Base-by-base conservation (phyloP, 2,113 vertebrate genomes). In the Cinclus mexicanus region DNA sequence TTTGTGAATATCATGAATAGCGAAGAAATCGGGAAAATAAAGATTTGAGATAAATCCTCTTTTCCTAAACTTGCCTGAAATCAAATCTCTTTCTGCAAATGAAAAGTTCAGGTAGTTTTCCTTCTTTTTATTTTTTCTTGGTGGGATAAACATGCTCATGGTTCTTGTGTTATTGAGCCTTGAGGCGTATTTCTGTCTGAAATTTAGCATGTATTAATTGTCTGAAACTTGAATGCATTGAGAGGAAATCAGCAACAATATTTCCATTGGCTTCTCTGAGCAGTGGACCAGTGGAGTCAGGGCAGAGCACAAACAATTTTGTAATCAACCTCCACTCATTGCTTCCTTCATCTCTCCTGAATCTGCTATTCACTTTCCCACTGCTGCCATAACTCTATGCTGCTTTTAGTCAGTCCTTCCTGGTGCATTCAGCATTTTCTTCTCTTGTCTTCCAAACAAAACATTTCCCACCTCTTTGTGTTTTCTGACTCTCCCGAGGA, bases 401-500 rank as follows among this genome's bases (percentile, higher is more conserved):
- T 77, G 77, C 42, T 24, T 83, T 90, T 67, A 84, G 53, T 81
- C 60, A 64, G 52, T 31, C 60, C 85, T 92, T 85, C 57, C 77
- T 69, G 23, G 18, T n/a, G 18, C 44, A 47, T 61, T 89, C 71
- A 82, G 37, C n/a, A 49, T 86, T 93, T 91, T 87, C 82, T 77
- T 75, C 83, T 84, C 77, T 83, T 76, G 65, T 83, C 64, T 89
- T 89, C 91, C 61, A 92, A 92, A 86, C 64, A 94, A 92, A 93
- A 80, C 42, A 11, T 42, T 95, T 95, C 77, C 67, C 49, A 86
- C 67, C 59, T 91, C 85, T 85, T 92, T 95, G 80, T 97, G 78
- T 93, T 97, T 94, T 85, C 87, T 86, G 46, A 67, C 88, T 89
- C 79, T 96, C 82, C 37, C 1, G 52, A 96, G 87, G 47, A 93